Conservation (phyloP, 2,888 invertebrate genomes). For the Caenorhabditis sp. region DNA sequence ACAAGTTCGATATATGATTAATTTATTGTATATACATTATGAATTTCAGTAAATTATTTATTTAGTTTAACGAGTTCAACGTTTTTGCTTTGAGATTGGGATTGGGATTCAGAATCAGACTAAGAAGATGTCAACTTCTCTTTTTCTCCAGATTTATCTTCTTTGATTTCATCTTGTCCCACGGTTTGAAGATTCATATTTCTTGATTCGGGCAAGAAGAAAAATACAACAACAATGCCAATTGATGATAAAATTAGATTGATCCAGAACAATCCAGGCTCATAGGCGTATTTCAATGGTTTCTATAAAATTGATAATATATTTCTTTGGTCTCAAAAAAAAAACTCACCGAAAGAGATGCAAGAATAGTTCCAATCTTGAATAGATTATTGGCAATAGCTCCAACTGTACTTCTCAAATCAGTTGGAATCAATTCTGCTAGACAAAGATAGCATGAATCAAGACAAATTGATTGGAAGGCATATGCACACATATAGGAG, state of each 20-base stretch:
- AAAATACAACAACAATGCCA: slow-evolving; percentile 22
- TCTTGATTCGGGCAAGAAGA: slow-evolving; percentile 23
- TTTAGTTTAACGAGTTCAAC: not conserved
- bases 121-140: not conserved
- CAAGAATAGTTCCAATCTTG: slow-evolving; percentile 28
- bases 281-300: slow-evolving; percentile 28
- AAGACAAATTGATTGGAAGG: slow-evolving; percentile 25
- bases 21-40: no score
- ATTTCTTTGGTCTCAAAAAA: not conserved
- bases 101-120: no score
- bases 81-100: not conserved
- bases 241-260: slow-evolving; percentile 17
- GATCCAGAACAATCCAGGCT: slow-evolving; percentile 30
- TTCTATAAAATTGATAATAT: slow-evolving; percentile 10
- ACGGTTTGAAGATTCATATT: slow-evolving; percentile 24
- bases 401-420: slow-evolving; percentile 30
- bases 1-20: not conserved
- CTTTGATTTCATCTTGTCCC: slow-evolving; percentile 18
- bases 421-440: slow-evolving; percentile 36
- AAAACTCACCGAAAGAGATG: slow-evolving; percentile 15
- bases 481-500: slow-evolving; percentile 30
- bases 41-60: not conserved
- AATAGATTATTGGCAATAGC: slow-evolving; percentile 24
- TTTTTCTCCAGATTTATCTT: slow-evolving; percentile 1
- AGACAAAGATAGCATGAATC: slow-evolving; percentile 30